Evolutionary conservation across 2,888 invertebrate genomes (phyloP).

Genomic region (Acrocyrtus sp.): DNA sequence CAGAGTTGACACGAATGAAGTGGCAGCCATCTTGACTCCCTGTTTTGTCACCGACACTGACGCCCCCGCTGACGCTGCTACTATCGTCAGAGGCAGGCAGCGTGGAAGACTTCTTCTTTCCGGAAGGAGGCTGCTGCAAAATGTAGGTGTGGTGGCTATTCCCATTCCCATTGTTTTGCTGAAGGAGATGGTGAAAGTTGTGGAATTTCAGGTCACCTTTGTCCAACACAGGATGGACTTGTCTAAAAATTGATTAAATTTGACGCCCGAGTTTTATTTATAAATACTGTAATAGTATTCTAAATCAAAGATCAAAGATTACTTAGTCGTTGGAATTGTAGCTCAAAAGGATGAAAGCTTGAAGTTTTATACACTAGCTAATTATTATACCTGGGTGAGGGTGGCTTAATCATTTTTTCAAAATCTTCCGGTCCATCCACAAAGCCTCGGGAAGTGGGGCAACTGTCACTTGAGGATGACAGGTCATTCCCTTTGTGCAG

Average conservation of each 20-base stretch:
- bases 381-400: constrained; percentile 63
- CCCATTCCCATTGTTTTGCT: constrained; percentile 33
- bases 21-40: constrained; percentile 47
- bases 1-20: constrained; percentile 63
- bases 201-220: constrained; percentile 57
- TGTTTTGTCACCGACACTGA: neutral
- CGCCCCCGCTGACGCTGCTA: neutral
- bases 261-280: too few relatives aligned
- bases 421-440: constrained; percentile 57
- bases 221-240: constrained; percentile 62
- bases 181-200: constrained; percentile 44
- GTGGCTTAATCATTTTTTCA: constrained; percentile 61
- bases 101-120: constrained; percentile 56
- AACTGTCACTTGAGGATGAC: constrained; percentile 59
- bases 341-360: neutral
- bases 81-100: constrained; percentile 54
- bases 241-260: too few relatives aligned
- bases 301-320: neutral
- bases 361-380: neutral
- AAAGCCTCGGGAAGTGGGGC: constrained; percentile 58
- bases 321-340: too few relatives aligned
- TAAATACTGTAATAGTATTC: neutral
- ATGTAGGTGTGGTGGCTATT: constrained; percentile 35
- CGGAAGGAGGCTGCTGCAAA: constrained; percentile 39
- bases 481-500: constrained; percentile 59